A percentile compares a stretch with the other conserved stretches of the same genome.
Evolutionary conservation across 2,113 vertebrate species (phyloP).

Genomic region (Cochlearius cochlearius): DNA sequence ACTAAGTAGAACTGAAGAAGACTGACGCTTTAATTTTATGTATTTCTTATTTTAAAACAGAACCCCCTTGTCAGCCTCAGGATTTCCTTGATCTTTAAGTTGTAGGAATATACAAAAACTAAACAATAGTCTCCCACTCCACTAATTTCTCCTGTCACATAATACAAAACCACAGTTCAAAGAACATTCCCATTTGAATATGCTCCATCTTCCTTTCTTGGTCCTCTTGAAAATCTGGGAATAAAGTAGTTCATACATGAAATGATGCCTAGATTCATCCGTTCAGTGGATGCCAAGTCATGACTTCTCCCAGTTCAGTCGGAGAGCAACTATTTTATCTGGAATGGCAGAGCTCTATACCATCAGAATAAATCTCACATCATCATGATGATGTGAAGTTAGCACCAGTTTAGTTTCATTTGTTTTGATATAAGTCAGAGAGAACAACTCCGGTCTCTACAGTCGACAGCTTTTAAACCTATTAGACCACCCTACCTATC

Average conservation of each 20-base stretch:
- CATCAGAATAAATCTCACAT: not conserved
- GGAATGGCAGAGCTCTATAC: not conserved
- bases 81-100: not conserved
- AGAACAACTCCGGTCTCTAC: not conserved
- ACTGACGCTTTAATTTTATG: not conserved
- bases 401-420: not conserved
- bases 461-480: not conserved
- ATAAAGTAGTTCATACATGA: not conserved
- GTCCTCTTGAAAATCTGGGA: not conserved
- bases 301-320: not conserved
- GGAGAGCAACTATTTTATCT: not conserved
- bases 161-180: not conserved
- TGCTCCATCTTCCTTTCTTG: not conserved
- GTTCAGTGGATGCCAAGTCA: not conserved
- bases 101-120: not conserved
- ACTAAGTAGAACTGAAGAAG: not conserved
- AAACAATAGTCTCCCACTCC: not conserved
- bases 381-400: not conserved
- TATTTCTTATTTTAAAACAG: not conserved
- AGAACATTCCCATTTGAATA: not conserved
- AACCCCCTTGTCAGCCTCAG: not conserved
- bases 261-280: not conserved
- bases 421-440: not conserved
- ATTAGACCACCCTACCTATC: not conserved
- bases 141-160: not conserved